These are phyloP conservation scores for Drosophila mercatorum DNA, from an alignment of 2,888 invertebrate species.

Conservation along the genomic window DNA sequence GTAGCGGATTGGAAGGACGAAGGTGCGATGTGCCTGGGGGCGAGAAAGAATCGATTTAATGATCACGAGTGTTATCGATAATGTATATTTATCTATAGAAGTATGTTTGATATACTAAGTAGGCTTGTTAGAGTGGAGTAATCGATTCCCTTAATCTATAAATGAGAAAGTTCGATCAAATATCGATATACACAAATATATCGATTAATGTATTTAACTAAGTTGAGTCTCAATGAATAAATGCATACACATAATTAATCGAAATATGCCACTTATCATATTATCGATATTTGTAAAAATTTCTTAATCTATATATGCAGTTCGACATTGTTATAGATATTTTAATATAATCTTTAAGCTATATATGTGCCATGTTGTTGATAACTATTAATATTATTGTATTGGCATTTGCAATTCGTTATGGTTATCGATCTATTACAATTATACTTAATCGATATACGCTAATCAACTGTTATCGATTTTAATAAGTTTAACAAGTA, in stretches of 20 bases:
- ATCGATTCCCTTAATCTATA: neutral
- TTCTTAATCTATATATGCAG: neutral
- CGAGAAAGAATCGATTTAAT: neutral
- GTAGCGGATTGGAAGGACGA: neutral
- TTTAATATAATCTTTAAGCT: too few species aligned
- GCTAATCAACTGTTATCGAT: neutral
- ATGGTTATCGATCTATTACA: too few species aligned
- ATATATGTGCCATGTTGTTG: too few species aligned
- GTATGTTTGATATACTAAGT: neutral
- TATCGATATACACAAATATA: neutral
- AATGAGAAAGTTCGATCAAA: neutral
- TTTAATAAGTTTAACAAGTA: too few species aligned
- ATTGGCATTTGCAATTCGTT: too few species aligned
- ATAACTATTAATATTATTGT: too few species aligned
- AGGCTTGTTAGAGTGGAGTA: neutral
- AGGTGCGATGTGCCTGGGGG: constrained; percentile 6
- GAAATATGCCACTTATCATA: too few species aligned
- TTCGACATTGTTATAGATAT: too few species aligned
- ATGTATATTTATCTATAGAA: neutral
- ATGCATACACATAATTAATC: too few species aligned
- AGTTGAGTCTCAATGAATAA: neutral
- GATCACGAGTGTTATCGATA: neutral
- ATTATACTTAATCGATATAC: neutral
- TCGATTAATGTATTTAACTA: neutral
- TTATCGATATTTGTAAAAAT: too few species aligned